A percentile compares a stretch with the other conserved stretches of the same genome.
phyloP scores from a whole-genome alignment of 2,888 invertebrate species.

The Hypselothyrea guttata region DNA sequence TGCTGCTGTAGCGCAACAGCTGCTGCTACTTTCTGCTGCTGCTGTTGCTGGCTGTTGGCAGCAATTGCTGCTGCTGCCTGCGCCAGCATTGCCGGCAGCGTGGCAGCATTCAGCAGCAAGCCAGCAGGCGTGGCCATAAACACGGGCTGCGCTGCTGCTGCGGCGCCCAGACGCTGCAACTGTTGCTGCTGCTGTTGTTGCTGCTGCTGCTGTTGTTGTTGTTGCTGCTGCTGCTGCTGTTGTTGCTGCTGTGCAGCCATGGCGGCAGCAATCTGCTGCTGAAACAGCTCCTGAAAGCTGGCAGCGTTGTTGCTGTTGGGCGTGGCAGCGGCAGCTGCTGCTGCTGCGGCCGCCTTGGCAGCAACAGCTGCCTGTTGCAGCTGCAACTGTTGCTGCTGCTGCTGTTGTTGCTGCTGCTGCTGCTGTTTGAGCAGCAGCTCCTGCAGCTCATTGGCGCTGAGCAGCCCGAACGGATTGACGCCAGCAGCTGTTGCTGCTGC shows the following conservation, averaged over 20 bases:
- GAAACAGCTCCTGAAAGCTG: conserved; percentile 60
- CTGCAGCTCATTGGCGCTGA: conserved; percentile 72
- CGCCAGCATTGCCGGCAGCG: conserved; percentile 81
- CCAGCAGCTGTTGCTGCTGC: conserved; percentile 58
- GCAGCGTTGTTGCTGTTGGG: conserved; percentile 39
- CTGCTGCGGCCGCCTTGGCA: conserved; percentile 52
- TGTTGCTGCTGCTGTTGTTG: conserved; percentile 77
- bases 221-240: conserved; percentile 56
- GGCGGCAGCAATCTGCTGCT: conserved; percentile 68
- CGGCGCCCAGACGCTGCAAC: conserved; percentile 69
- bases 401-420: conserved; percentile 51
- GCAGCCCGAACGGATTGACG: conserved; percentile 75
- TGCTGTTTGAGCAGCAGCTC: conserved; percentile 76
- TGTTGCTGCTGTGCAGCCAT: conserved; percentile 75
- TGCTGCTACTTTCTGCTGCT: conserved; percentile 58
- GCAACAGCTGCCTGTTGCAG: conserved; percentile 47
- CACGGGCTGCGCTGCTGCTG: conserved; percentile 79
- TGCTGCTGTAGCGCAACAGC: conserved; percentile 57
- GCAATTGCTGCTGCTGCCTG: conserved; percentile 78
- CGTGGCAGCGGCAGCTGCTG: conserved; percentile 43
- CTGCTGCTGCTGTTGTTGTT: conserved; percentile 70
- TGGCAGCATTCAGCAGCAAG: conserved; percentile 79
- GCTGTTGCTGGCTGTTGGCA: conserved; percentile 74
- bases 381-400: conserved; percentile 54
- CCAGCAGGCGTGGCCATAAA: conserved; percentile 82